Conservation (phyloP, 1,140 invertebrate genomes). For the Trissolcus basalis region DNA sequence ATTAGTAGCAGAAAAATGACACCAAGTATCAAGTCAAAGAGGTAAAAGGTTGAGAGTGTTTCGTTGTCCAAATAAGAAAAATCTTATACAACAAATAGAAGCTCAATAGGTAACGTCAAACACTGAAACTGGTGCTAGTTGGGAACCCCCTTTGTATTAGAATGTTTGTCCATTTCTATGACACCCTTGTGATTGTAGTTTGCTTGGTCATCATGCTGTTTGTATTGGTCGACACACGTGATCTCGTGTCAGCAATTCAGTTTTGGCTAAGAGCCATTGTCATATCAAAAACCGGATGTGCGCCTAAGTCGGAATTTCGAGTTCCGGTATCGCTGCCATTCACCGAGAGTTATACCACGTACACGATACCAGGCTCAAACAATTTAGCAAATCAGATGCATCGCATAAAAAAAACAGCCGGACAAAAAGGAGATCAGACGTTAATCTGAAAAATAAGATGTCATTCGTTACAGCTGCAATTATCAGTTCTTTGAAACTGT, state of each 20-base stretch:
- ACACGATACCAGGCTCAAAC: too few species aligned
- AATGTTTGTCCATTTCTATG: conserved; percentile 35
- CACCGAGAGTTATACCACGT: neutral
- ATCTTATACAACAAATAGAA: neutral
- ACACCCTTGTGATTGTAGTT: conserved; percentile 29
- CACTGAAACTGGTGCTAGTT: neutral
- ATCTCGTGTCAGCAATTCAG: conserved; percentile 55
- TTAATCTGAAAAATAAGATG: too few species aligned
- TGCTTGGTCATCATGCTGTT: conserved; percentile 29
- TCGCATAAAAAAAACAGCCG: too few species aligned
- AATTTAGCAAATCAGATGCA: too few species aligned
- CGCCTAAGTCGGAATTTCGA: conserved; percentile 29
- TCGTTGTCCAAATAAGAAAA: too few species aligned
- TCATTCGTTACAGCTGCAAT: too few species aligned
- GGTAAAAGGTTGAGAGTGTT: neutral
- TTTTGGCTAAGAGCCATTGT: conserved; percentile 53
- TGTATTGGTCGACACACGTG: conserved; percentile 45
- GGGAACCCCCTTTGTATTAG: conserved; percentile 12
- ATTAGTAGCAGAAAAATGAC: too few species aligned
- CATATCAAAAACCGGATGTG: conserved; percentile 47
- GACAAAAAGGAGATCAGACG: too few species aligned
- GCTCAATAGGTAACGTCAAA: conserved; percentile 15
- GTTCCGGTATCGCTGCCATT: conserved; percentile 22
- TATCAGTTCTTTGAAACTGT: too few species aligned
- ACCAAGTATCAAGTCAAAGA: too few species aligned